Evolutionary conservation across 1,140 invertebrate genomes (phyloP).

Genomic region (Wasmannia auropunctata): DNA sequence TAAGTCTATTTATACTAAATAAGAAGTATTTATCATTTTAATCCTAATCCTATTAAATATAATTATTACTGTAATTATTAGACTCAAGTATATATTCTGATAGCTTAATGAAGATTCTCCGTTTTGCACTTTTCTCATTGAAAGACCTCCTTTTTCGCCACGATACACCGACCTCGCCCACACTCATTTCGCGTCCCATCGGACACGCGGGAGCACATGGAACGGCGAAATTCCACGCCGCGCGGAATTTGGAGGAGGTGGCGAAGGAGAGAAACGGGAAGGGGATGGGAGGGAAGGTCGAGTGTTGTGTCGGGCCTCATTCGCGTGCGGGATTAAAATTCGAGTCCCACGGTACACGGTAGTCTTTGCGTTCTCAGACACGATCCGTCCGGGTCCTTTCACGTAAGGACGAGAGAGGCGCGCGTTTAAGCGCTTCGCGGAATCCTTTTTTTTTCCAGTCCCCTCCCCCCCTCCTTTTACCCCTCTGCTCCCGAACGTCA

Average conservation of each 20-base stretch:
- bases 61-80: background rate
- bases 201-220: constrained; percentile 23
- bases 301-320: constrained; percentile 67
- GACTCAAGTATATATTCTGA: background rate
- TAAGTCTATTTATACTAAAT: background rate
- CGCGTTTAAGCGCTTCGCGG: constrained; percentile 74
- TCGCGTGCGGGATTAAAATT: constrained; percentile 82
- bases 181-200: constrained; percentile 39
- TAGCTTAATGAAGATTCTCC: background rate
- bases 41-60: background rate
- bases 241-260: constrained; percentile 22
- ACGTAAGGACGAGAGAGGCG: constrained; percentile 53
- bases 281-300: background rate
- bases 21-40: background rate
- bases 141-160: background rate
- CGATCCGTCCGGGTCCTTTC: constrained; percentile 70
- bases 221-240: constrained; percentile 54
- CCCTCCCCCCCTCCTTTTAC: too few relatives aligned
- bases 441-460: constrained; percentile 71
- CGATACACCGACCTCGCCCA: constrained; percentile 20
- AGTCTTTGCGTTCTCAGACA: constrained; percentile 78
- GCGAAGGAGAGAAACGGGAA: background rate
- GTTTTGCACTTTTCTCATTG: background rate
- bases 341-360: constrained; percentile 79
- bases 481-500: constrained; percentile 68